A percentile compares a stretch with the other conserved stretches of the same genome.
Conservation (phyloP, 2,888 invertebrate genomes). For the Leucania comma region DNA sequence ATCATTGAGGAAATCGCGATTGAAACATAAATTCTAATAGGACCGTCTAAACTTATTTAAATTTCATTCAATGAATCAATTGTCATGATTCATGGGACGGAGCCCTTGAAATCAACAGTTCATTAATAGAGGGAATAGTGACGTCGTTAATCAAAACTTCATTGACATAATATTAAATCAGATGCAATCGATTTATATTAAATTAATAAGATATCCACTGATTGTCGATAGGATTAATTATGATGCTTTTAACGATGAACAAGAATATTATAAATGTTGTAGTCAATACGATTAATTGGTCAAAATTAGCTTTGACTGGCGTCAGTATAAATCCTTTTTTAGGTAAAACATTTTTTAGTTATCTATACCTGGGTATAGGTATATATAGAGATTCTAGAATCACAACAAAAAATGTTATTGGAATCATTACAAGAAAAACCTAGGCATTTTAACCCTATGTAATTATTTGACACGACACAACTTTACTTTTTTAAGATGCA, state of each 20-base stretch:
- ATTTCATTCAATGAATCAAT: constrained; percentile 34
- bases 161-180: constrained; percentile 31
- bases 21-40: constrained; percentile 50
- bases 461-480: too few species aligned
- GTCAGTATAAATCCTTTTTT: too few species aligned
- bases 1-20: constrained; percentile 56
- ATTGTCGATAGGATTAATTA: constrained; percentile 52
- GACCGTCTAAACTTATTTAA: constrained; percentile 36
- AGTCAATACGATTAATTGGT: too few species aligned
- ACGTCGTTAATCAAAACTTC: constrained; percentile 36
- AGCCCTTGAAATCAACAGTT: constrained; percentile 29
- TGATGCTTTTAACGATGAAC: constrained; percentile 36
- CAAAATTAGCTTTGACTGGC: too few species aligned
- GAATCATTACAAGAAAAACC: too few species aligned
- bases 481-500: too few species aligned
- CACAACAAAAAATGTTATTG: too few species aligned
- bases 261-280: constrained; percentile 35
- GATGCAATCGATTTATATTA: constrained; percentile 33
- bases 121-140: constrained; percentile 19
- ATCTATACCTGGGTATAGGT: too few species aligned
- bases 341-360: too few species aligned
- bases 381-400: too few species aligned
- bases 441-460: too few species aligned
- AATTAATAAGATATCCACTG: constrained; percentile 32
- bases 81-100: constrained; percentile 24